phyloP scores from a whole-genome alignment of 2,113 vertebrate species.

The Podiceps cristatus region DNA sequence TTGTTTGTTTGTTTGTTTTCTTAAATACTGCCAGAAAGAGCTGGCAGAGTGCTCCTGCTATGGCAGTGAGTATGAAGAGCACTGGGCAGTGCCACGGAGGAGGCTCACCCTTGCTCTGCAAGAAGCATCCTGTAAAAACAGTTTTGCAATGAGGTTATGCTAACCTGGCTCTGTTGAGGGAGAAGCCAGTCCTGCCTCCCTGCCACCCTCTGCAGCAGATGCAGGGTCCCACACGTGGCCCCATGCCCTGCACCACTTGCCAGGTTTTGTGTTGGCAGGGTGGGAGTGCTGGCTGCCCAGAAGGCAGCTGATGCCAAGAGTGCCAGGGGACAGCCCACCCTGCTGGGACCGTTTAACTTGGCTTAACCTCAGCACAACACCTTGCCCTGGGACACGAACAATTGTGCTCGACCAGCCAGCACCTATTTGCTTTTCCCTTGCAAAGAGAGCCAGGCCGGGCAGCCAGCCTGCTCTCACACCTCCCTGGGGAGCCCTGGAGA shows the following conservation, averaged over 20 bases:
- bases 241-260: neutral
- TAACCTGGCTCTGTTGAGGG: neutral
- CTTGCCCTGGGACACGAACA: neutral
- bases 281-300: neutral
- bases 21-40: neutral
- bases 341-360: rapidly evolving
- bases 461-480: neutral
- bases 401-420: neutral
- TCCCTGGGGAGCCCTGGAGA: neutral
- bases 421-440: neutral
- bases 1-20: neutral
- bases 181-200: neutral
- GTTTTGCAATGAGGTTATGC: neutral
- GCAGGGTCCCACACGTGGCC: rapidly evolving
- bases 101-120: neutral
- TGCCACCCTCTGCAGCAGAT: rapidly evolving
- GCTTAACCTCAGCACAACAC: neutral
- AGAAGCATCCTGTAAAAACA: neutral
- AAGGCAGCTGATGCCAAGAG: neutral
- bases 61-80: neutral
- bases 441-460: neutral
- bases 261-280: neutral
- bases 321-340: neutral
- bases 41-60: neutral
- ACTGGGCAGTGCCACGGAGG: rapidly evolving